These are phyloP conservation scores for Sarotherodon lohbergeri DNA, from an alignment of 2,113 vertebrate species.

Conservation along the genomic window DNA sequence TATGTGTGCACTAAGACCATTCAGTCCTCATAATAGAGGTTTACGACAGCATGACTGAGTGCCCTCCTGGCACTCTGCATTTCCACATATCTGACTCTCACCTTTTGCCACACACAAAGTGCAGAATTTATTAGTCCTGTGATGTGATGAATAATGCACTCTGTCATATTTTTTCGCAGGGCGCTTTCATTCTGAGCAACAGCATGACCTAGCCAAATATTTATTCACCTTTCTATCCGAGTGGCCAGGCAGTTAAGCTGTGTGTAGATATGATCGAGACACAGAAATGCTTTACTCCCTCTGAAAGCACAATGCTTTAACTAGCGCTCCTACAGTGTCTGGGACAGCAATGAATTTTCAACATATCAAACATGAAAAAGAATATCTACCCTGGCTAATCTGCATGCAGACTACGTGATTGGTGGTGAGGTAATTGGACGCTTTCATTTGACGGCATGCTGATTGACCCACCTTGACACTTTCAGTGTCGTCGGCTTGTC, in stretches of 20 bases:
- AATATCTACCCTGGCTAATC: neutral
- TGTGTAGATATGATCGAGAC: neutral
- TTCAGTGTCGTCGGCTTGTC: constrained; percentile 6
- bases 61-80: constrained; percentile 11
- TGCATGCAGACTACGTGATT: constrained; percentile 17
- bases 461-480: constrained; percentile 47
- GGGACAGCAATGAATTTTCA: neutral
- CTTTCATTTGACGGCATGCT: constrained; percentile 16
- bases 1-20: constrained; percentile 59
- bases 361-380: neutral
- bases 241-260: neutral
- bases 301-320: neutral
- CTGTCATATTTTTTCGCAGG: constrained; percentile 12
- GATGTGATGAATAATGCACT: constrained; percentile 56
- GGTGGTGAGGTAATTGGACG: constrained; percentile 34
- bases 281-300: neutral
- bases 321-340: neutral
- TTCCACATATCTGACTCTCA: constrained; percentile 14
- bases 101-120: constrained; percentile 4
- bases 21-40: constrained; percentile 46
- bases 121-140: constrained; percentile 46
- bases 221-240: constrained; percentile 1
- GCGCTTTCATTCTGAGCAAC: constrained; percentile 49
- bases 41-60: constrained; percentile 56
- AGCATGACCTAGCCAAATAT: constrained; percentile 25